Evolutionary conservation across 1,140 invertebrate genomes (phyloP), one percentile per base, ranked within the genome.

Genomic region (Apis dorsata): DNA sequence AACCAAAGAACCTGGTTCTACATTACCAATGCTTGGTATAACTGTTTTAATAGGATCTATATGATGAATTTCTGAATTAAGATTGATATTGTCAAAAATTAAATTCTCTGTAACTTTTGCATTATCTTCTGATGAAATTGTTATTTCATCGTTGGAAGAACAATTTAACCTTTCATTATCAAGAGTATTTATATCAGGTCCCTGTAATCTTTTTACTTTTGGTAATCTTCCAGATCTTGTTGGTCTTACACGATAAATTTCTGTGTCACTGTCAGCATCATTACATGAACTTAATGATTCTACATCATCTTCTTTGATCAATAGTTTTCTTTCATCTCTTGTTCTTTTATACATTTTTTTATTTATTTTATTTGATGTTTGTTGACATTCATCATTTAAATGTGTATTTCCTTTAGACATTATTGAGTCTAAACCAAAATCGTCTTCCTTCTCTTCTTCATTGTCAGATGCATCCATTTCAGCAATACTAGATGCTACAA

Each of bases 1-100:
- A 5, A 94, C 91, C 13, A 94, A 83, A 12, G 93, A 93, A 70
- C 93, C 93, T 11, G 93, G 93, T 79, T 93, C 90, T 15, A 93
- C 92, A 34, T 92, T 57, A 80, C 75, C 77, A 5, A 93, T 90
- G 73, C 91, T 90, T 9, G 92, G 83, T 75, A 93, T 90, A 5
- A 84, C 85, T 60, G 84, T 83, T 73, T 84, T 79, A 44, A 91
- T 78, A 24, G 60, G 71, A 28, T 89, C 80, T 60, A 75, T 69
- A 63, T 53, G n/a, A 59, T 70, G 24, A 8, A 55, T 76, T 80
- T 72, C 85, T 17, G 51, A 19, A 13, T 83, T 49, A 69, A 2
- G 21, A 21, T 49, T 72, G 15, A n/a, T 63, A 59, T 17, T 59
- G 11, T 63, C 28, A 12, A 66, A 15, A 21, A 19, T 68, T 78